Evolutionary conservation across 2,113 vertebrate species (phyloP).

Genomic region (Bufo gargarizans): DNA sequence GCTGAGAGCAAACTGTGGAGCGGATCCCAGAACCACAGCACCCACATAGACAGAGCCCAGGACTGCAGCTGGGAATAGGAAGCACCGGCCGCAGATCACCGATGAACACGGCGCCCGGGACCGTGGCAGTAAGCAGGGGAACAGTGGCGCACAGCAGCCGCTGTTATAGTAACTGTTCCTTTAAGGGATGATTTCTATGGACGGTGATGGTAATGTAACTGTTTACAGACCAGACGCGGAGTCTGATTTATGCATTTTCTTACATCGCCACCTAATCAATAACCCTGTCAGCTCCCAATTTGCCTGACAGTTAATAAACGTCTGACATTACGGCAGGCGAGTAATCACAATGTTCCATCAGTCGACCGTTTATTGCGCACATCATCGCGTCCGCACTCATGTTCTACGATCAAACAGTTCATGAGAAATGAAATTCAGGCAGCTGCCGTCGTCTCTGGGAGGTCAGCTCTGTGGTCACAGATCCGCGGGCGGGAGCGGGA

Average conservation of each 20-base stretch:
- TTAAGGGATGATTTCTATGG: background rate
- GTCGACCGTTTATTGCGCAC: background rate
- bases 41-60: too few relatives aligned
- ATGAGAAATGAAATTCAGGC: background rate
- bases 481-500: background rate
- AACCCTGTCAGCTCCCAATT: slow-evolving; percentile 39
- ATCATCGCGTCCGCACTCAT: background rate
- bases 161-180: background rate
- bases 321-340: background rate
- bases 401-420: background rate
- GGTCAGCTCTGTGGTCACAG: background rate
- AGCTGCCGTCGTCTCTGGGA: background rate
- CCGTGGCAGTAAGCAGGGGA: too few relatives aligned
- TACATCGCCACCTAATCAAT: slow-evolving; percentile 5
- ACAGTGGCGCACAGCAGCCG: too few relatives aligned
- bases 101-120: too few relatives aligned
- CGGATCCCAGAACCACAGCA: too few relatives aligned
- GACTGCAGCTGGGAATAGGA: too few relatives aligned
- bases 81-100: too few relatives aligned
- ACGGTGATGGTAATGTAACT: background rate
- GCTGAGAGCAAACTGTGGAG: too few relatives aligned
- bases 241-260: background rate
- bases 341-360: slow-evolving; percentile 15
- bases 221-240: background rate
- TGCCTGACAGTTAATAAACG: slow-evolving; percentile 12